A percentile compares a stretch with the other conserved stretches of the same genome.
phyloP scores from a whole-genome alignment of 2,113 vertebrate genomes.

The Phylloscopus whistleri region DNA sequence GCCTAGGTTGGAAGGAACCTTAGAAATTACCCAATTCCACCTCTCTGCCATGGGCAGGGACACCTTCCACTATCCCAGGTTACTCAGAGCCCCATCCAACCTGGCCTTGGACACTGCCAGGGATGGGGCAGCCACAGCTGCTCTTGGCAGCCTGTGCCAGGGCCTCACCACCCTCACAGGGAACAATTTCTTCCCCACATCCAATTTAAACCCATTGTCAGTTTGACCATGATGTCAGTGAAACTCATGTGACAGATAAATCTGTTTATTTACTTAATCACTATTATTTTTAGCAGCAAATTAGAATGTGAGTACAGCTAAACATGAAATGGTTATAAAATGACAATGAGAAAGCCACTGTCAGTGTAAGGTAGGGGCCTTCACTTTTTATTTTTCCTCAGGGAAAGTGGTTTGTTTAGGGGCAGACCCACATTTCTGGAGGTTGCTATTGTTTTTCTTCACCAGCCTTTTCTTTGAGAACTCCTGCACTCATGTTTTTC shows the following conservation, averaged over 20 bases:
- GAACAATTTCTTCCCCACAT: rapidly evolving
- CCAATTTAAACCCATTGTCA: background rate
- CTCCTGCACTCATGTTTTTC: background rate
- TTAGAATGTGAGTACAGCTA: background rate
- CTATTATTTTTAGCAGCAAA: background rate
- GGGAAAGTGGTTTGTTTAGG: background rate
- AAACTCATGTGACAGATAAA: background rate
- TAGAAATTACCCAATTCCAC: background rate
- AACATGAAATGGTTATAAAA: background rate
- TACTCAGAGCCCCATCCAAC: background rate
- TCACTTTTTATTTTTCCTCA: background rate
- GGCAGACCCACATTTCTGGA: background rate
- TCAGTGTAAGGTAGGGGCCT: background rate
- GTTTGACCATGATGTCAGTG: background rate
- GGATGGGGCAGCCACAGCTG: background rate
- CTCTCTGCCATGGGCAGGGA: background rate
- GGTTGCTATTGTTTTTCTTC: background rate
- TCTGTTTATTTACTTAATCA: background rate
- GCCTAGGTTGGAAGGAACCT: background rate
- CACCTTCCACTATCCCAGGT: rapidly evolving
- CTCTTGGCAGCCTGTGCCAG: background rate
- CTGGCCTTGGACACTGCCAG: rapidly evolving
- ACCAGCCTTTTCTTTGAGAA: background rate
- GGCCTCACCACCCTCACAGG: background rate
- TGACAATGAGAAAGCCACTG: background rate